Conservation (phyloP, 2,888 invertebrate genomes). For the Heliconius sara region DNA sequence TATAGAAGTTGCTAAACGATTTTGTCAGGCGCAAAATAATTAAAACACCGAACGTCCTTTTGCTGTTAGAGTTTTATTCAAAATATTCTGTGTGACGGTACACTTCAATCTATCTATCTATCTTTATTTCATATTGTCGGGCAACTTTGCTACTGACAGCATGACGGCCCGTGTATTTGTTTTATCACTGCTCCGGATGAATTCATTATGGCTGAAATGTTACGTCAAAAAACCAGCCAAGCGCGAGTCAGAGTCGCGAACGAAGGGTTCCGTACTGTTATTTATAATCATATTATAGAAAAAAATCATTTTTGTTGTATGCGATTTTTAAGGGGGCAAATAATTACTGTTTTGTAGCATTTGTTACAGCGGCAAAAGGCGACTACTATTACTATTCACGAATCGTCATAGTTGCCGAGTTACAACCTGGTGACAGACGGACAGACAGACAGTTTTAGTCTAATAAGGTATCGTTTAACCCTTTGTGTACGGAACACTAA, state of each 20-base stretch:
- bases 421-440: no score
- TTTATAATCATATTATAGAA: no score
- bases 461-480: no score
- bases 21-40: not conserved
- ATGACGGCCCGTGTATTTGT: not conserved
- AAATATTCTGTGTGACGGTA: not conserved
- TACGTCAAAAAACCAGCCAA: not conserved
- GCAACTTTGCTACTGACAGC: not conserved
- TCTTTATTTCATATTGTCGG: not conserved
- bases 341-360: no score
- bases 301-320: no score
- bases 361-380: no score
- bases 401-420: no score
- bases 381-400: no score
- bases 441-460: no score
- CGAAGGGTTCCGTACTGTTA: no score
- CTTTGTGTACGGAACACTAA: not conserved
- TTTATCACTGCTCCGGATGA: not conserved
- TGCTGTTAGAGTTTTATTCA: not conserved
- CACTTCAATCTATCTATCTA: not conserved
- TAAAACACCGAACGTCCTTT: not conserved
- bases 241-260: no score
- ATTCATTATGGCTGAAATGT: conserved; percentile 1
- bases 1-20: conserved; percentile 3
- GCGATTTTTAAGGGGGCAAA: no score